Conservation (phyloP, 2,113 vertebrate species). For the Emydocephalus ijimae region DNA sequence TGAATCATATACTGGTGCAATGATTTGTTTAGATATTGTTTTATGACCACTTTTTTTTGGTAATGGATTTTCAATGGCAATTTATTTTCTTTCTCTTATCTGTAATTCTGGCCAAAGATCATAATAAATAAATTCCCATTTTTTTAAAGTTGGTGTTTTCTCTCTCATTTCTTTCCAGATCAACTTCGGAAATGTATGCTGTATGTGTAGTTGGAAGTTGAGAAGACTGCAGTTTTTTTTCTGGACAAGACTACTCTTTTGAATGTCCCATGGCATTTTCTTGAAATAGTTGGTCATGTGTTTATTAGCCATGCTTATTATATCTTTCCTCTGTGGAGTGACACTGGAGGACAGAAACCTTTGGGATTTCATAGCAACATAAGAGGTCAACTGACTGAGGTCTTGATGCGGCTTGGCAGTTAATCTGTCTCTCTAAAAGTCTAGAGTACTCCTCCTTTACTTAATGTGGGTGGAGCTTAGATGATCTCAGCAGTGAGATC, state of each 20-base stretch:
- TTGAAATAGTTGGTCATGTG: neutral
- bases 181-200: neutral
- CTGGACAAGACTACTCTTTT: neutral
- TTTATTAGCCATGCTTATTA: neutral
- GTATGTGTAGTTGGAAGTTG: neutral
- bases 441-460: neutral
- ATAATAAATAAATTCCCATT: neutral
- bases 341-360: neutral
- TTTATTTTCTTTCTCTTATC: neutral
- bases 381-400: neutral
- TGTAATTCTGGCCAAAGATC: neutral
- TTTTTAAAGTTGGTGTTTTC: neutral
- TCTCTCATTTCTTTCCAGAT: neutral
- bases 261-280: neutral
- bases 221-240: neutral
- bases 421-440: neutral
- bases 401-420: neutral
- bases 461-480: conserved; percentile 7
- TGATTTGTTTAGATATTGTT: neutral
- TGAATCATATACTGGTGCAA: neutral
- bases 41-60: neutral
- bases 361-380: neutral
- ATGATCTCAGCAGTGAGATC: conserved; percentile 2
- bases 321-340: neutral
- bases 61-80: neutral